Percentiles rank a stretch among this genome's conserved stretches.
These are phyloP conservation scores for Exaiptasia diaphana DNA, from an alignment of 64 coral and sea anemone species.

Conservation along the genomic window DNA sequence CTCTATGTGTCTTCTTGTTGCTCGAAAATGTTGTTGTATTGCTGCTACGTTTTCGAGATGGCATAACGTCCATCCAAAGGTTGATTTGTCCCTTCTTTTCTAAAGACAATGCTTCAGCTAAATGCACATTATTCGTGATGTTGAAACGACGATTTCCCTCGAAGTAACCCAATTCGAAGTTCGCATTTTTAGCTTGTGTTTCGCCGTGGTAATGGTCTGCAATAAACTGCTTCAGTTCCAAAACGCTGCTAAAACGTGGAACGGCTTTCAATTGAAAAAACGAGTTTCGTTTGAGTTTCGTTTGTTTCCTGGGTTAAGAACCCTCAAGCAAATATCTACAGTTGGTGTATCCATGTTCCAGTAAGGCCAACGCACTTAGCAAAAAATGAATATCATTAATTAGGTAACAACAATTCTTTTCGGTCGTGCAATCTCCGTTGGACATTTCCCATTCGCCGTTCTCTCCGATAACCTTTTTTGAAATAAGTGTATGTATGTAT, in stretches of 20 bases:
- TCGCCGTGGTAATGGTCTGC: neutral
- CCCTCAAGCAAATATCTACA: neutral
- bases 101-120: conserved; percentile 6
- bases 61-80: neutral
- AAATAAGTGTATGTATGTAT: no score
- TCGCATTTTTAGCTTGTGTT: neutral
- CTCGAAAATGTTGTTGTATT: neutral
- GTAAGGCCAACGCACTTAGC: neutral
- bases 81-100: neutral
- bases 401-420: neutral
- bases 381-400: neutral
- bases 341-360: neutral
- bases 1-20: neutral
- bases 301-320: neutral
- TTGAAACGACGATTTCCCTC: neutral
- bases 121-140: neutral
- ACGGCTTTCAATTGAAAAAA: neutral
- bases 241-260: neutral
- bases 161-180: conserved; percentile 19
- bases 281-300: neutral
- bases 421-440: no score
- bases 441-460: neutral
- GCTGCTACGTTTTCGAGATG: neutral
- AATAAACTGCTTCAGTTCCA: neutral
- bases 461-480: no score